Base-by-base conservation (phyloP, 2,888 invertebrate species). In the Acronicta leporina region DNA sequence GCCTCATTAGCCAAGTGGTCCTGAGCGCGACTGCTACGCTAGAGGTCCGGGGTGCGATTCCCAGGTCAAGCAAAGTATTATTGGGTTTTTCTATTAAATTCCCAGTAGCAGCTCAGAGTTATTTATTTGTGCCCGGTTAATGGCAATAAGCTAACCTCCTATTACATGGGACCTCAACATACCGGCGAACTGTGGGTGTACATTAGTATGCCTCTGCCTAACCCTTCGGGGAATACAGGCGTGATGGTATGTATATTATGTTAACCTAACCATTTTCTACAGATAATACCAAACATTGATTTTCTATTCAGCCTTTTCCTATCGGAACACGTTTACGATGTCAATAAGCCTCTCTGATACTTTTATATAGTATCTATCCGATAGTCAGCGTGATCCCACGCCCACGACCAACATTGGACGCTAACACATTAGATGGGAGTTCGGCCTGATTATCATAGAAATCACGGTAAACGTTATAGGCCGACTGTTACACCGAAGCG, bases 371-470 rank as follows among this genome's bases (percentile, higher is more conserved):
- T 65, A 58, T 51, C 49, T 33, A 55, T 58, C 16, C 40, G 42
- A 52, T 51, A 46, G 47, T 44, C 68, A 62, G 68, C 61, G 33
- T 46, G 40, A 53, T 44, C 51, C 51, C 46, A 47, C n/a, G 43
- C 55, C 53, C 56, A 56, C 13, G 14, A 49, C 43, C 56, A 59
- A 9, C 40, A 11, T 2, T 64, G 52, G 41, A 40, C 16, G 40
- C 47, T 60, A 62, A 56, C 42, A 66, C 45, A 54, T 75, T 66
- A 70, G 16, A 57, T 35, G 30, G 44, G 49, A 30, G n/a, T 38
- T n/a, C 38, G 7, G 2, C 27, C 15, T 30, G 13, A 75, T 75
- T 75, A 73, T 46, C 63, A 75, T 75, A 57, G 73, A 56, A 73
- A 75, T 38, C 5, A 38, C 38, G 38, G 38, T n/a, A 13, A 38